Conservation (phyloP, 2,797 vertebrate species). For the Amblyopsis hoosieri region DNA sequence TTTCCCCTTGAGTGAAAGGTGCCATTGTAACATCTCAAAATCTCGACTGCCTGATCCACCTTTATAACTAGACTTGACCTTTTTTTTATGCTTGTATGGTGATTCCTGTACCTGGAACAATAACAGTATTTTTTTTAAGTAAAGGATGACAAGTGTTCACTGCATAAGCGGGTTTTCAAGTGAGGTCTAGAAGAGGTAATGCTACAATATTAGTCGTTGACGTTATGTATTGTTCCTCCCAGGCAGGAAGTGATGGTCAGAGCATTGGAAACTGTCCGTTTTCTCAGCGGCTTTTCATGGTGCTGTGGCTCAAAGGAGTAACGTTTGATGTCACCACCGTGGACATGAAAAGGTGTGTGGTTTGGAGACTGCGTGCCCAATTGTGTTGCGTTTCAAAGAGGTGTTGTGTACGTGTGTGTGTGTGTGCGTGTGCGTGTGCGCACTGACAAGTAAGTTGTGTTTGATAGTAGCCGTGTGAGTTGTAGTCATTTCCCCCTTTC, state of each 20-base stretch:
- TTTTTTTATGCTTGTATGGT: not conserved
- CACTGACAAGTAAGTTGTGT: too few relatives aligned
- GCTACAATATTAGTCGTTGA: not conserved
- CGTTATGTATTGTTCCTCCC: not conserved
- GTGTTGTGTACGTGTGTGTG: too few relatives aligned
- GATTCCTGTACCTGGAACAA: not conserved
- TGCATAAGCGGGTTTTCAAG: too few relatives aligned
- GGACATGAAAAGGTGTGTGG: slow-evolving; percentile 88
- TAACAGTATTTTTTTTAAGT: too few relatives aligned
- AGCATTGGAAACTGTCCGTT: slow-evolving; percentile 95
- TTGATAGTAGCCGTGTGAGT: too few relatives aligned
- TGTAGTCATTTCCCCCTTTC: too few relatives aligned
- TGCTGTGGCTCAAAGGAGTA: slow-evolving; percentile 92
- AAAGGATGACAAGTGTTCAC: too few relatives aligned
- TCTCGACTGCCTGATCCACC: slow-evolving; percentile 15
- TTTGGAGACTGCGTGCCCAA: not conserved
- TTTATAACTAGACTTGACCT: not conserved
- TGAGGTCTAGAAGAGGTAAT: not conserved
- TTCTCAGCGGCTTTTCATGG: slow-evolving; percentile 94
- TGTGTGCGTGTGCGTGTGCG: too few relatives aligned
- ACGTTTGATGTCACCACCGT: slow-evolving; percentile 92
- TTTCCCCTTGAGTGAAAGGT: slow-evolving; percentile 49
- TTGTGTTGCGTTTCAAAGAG: not conserved
- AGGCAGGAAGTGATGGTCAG: slow-evolving; percentile 92
- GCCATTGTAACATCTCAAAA: slow-evolving; percentile 55